Percentiles rank a stretch among this genome's conserved stretches.
These are phyloP conservation scores for Micrasema minimum DNA, from an alignment of 1,140 invertebrate species.

Conservation along the genomic window DNA sequence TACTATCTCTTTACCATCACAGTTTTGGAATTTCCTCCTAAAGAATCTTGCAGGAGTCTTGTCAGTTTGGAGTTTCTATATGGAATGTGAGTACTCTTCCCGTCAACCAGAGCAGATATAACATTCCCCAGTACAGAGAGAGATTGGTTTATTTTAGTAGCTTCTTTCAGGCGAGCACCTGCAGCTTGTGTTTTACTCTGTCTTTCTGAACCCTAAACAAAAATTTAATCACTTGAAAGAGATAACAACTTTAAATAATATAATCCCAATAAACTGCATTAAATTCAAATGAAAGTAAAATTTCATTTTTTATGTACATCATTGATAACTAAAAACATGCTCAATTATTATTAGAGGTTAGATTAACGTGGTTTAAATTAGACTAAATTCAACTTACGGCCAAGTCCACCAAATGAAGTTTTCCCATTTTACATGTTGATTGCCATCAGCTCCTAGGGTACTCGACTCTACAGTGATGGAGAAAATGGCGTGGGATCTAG, in stretches of 20 bases:
- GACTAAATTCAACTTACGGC: slow-evolving; percentile 64
- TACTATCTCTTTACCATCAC: slow-evolving; percentile 77
- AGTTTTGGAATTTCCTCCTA: slow-evolving; percentile 97
- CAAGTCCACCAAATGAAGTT: neutral
- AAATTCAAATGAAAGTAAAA: too few relatives aligned
- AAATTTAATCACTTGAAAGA: too few relatives aligned
- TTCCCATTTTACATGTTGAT: slow-evolving; percentile 77
- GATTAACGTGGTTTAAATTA: too few relatives aligned
- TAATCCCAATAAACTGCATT: too few relatives aligned
- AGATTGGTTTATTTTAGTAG: slow-evolving; percentile 95
- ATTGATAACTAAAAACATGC: too few relatives aligned
- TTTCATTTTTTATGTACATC: too few relatives aligned
- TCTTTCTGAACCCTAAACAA: slow-evolving; percentile 78
- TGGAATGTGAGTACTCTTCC: slow-evolving; percentile 93
- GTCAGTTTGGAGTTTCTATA: slow-evolving; percentile 96
- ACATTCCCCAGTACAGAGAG: slow-evolving; percentile 94
- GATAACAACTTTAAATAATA: too few relatives aligned
- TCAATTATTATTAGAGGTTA: too few relatives aligned
- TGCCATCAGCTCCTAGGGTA: slow-evolving; percentile 76
- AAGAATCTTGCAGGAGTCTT: slow-evolving; percentile 90
- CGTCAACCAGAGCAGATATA: slow-evolving; percentile 95
- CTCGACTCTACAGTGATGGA: slow-evolving; percentile 96
- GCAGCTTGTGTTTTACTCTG: slow-evolving; percentile 92
- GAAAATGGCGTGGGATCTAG: slow-evolving; percentile 98
- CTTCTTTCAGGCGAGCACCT: slow-evolving; percentile 90